Evolutionary conservation across 2,797 vertebrate genomes (phyloP), one percentile per base, ranked within the genome.

Genomic region (Lagocephalus sceleratus): DNA sequence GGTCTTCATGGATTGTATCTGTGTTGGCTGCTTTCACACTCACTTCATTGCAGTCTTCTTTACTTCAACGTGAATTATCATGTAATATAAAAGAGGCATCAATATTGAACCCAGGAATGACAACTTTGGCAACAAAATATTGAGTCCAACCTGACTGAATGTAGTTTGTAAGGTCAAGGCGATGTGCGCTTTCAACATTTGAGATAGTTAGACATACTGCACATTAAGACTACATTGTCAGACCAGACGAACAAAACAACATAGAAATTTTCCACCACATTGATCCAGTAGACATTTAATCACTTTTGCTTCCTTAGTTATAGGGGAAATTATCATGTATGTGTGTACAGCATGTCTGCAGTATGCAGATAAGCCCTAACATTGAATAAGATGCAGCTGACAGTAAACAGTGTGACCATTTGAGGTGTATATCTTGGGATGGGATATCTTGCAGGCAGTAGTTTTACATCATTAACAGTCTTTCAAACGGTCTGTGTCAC

Each of bases 321-420:
- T 77, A 67, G 77, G 68, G 79, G 79, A 84, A 87, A 89, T 88
- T 76, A 78, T 79, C 75, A 29, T 29, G 8, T 29, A 9, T 29
- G 29, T 11, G 29, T 11, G 29, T 68, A 71, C 38, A 39, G 35
- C 35, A 39, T 76, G 87, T 78, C 86, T 90, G 88, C 76, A 69
- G 58, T 59, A 71, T 75, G 73, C 55, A 86, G 86, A 88, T 89
- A 89, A 76, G 81, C 76, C 71, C 84, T 85, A 51, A 65, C 71
- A 82, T 75, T 81, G 81, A 85, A 81, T 78, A 76, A 1, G 29
- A 29, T 29, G 29, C 10, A 63, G 79, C 79, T 84, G 82, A 84
- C 75, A 83, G 58, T 60, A 64, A 79, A 80, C 73, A 73, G 71
- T 66, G 47, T 76, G 75, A 20, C 8, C 71, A 59, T 71, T 74